Conservation (phyloP, 2,797 vertebrate genomes). For the Intellagama lesueurii region DNA sequence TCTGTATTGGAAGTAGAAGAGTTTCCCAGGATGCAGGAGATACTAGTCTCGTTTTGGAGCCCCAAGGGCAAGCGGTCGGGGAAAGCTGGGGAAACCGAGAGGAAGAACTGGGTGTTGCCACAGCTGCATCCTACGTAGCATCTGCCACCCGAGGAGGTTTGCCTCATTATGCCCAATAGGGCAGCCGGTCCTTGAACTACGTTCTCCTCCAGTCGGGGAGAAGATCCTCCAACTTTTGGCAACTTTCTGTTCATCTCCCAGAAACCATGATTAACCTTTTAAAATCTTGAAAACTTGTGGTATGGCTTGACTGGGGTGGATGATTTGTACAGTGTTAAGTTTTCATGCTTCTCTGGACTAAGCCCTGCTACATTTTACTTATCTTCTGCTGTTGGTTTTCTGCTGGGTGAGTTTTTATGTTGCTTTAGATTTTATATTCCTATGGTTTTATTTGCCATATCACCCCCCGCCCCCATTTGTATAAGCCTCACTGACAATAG, state of each 20-base stretch:
- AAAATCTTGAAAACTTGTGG: neutral
- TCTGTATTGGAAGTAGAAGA: no score
- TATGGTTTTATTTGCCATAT: neutral
- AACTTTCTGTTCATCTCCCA: slow-evolving; percentile 36
- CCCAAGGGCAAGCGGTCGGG: no score
- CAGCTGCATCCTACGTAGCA: no score
- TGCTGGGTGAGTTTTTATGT: neutral
- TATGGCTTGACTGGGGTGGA: neutral
- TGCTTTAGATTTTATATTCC: neutral
- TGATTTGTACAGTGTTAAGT: neutral
- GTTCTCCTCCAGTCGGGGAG: neutral
- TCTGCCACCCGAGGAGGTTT: no score
- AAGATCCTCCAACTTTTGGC: slow-evolving; percentile 12
- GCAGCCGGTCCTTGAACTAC: neutral
- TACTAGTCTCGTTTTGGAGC: no score
- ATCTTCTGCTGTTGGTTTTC: neutral
- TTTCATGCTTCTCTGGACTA: no score
- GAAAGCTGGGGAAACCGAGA: no score
- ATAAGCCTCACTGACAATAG: neutral
- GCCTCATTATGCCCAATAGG: no score
- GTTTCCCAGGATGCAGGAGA: no score
- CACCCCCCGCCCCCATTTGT: neutral
- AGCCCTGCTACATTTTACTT: neutral
- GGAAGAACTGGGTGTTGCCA: no score
- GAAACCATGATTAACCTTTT: slow-evolving; percentile 32